Conservation (phyloP, 2,888 invertebrate genomes). For the Chorisops tibialis region DNA sequence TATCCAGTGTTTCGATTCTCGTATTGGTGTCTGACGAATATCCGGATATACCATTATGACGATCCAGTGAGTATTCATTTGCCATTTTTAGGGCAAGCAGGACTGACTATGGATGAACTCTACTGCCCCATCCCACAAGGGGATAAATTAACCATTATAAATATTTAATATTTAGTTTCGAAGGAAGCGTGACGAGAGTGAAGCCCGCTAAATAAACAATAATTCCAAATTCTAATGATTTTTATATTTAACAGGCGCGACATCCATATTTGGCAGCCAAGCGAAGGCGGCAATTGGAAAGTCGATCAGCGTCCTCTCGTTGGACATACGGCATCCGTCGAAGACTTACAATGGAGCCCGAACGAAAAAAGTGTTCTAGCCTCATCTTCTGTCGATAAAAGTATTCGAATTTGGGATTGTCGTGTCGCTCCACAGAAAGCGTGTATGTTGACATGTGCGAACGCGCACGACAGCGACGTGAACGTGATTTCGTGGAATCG, state of each 20-base stretch:
- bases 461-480: conserved; percentile 87
- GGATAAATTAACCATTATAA: no score
- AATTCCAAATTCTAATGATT: no score
- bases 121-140: no score
- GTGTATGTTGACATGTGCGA: conserved; percentile 81
- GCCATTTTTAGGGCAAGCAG: no score
- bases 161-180: no score
- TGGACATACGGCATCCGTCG: conserved; percentile 90
- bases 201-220: no score
- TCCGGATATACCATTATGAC: no score
- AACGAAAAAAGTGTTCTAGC: conserved; percentile 87
- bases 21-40: no score
- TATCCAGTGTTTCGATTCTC: no score
- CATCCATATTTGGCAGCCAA: conserved; percentile 90
- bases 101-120: no score
- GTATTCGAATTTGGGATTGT: conserved; percentile 94
- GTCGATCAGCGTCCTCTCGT: conserved; percentile 85
- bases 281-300: conserved; percentile 76
- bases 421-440: conserved; percentile 82
- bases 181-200: no score
- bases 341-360: conserved; percentile 99
- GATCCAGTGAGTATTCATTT: no score
- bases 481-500: conserved; percentile 98
- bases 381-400: conserved; percentile 84
- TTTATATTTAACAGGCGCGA: conserved; percentile 67